Base-by-base conservation (phyloP, 2,888 invertebrate genomes). In the Criorhina ranunculi region DNA sequence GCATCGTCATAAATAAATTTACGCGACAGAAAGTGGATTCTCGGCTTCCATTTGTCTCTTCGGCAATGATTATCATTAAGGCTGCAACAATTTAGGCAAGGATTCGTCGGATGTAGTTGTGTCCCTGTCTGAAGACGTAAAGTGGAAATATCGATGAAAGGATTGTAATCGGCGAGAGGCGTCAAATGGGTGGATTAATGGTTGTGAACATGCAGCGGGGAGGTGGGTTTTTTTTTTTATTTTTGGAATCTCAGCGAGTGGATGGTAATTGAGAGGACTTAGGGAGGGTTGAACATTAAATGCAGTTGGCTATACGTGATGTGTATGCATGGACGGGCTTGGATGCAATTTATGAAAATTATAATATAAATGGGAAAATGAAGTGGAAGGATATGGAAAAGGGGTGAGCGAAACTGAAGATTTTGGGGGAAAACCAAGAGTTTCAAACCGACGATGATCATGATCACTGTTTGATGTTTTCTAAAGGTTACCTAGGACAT, bases 1-100 rank as follows among this genome's bases (percentile, higher is more conserved):
- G 80, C 66, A 73, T 51, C 35, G 73, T 40, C 79, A 69, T 83
- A 79, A 57, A 83, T 83, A 83, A 73, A 69, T 83, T 60, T 70
- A 11, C 53, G 42, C 69, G 69, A 66, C 59, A 66, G 59, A 75
- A 66, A 70, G 59, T 60, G 53, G 40, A 75, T 79, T 83, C 57
- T 67, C 31, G 51, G 49, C 46, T 57, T 62, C 42, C 67, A 73
- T 73, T 85, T 75, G 80, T 72, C 70, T 49, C 67, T 62, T 70
- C 35, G 75, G 51, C 49, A 60, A 55, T 80, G 75, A 83, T 83
- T 73, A 72, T 62, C 72, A 49, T 78, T 62, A 42, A 75, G 62
- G 46, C 35, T 53, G 60, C 42, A 60, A 62, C 60, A 69, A 62
- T 67, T 73, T 17, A 49, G 67, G 24, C 67, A 35, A 37, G 66